Conservation (phyloP, 2,113 vertebrate genomes). For the Calyptommatus sinebrachiatus region DNA sequence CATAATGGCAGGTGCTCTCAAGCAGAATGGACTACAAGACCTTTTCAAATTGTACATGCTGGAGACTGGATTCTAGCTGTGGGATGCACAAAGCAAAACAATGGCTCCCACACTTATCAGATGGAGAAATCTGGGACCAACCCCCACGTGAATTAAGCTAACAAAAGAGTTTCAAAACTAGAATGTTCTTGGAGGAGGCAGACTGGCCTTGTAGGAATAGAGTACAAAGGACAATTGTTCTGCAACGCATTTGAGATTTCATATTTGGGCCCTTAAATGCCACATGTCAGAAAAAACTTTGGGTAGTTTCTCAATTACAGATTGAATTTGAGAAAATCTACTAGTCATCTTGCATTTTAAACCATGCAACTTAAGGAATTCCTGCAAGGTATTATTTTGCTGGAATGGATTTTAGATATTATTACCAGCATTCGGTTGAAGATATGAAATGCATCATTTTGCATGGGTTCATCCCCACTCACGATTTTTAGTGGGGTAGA, state of each 20-base stretch:
- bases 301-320: rapidly evolving
- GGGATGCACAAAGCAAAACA: constrained; percentile 34
- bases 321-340: neutral
- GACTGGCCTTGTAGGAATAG: constrained; percentile 17
- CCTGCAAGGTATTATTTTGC: too few relatives aligned
- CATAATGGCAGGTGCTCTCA: neutral
- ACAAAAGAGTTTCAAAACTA: constrained; percentile 57
- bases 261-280: constrained; percentile 5
- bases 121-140: constrained; percentile 60
- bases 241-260: neutral
- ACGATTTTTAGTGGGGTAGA: too few relatives aligned
- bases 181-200: constrained; percentile 22
- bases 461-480: too few relatives aligned
- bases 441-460: too few relatives aligned
- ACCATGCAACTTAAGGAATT: too few relatives aligned
- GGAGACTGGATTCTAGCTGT: neutral
- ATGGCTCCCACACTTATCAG: constrained; percentile 43
- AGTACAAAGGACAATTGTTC: constrained; percentile 41
- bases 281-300: neutral
- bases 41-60: neutral
- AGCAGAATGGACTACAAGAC: constrained; percentile 34
- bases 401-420: too few relatives aligned
- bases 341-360: neutral
- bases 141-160: constrained; percentile 55
- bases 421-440: too few relatives aligned